Evolutionary conservation across 2,113 vertebrate species (phyloP), one percentile per base, ranked within the genome.

Genomic region (Hypomesus transpacificus): DNA sequence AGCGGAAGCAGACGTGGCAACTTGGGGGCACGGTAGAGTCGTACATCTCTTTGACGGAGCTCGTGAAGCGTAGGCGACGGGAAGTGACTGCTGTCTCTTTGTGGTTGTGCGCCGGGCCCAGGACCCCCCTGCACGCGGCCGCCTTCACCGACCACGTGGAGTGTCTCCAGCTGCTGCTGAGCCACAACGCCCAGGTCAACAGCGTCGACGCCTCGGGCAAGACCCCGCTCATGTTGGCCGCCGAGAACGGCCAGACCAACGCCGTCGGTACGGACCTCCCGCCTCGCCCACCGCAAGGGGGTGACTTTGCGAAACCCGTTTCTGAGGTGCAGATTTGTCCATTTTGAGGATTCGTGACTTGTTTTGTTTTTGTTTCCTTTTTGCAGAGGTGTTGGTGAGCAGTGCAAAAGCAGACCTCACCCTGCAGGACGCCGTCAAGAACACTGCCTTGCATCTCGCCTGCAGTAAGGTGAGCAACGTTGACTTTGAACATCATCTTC

Each of bases 111-210:
- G 21, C 9, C 9, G 57, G 21, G 7, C 22, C 20, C 79, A 99
- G 97, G 89, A 96, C 94, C n/a, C 93, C 97, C 26, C 94, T 99
- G 56, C 97, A 99, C 60, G 97, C 97, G 4, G 97, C 97, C 24
- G 96, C 97, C 76, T 99, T 97, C 91, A 98, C 97, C 63, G 97
- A 99, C 87, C 97, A 99, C 0, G 94, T 99, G 50, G 96, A 98
- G 88, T 99, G 97, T 91, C 91, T 99, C 71, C 97, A 99, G 92
- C 93, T 99, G 84, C 91, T 99, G 75, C 94, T 99, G 83, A 93
- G 95, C 80, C 97, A 99, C 88, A 96, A 94, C 14, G 95, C 96
- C 84, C 96, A 97, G 87, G 96, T 98, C 73, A 98, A 98, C 66
- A 86, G 92, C 69, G 87, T 93, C 7, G 97, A 98, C 76, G 87